Percentiles rank a stretch among this genome's conserved stretches.
Evolutionary conservation across 2,888 invertebrate genomes (phyloP).

Genomic region (Campoplex capitator): DNA sequence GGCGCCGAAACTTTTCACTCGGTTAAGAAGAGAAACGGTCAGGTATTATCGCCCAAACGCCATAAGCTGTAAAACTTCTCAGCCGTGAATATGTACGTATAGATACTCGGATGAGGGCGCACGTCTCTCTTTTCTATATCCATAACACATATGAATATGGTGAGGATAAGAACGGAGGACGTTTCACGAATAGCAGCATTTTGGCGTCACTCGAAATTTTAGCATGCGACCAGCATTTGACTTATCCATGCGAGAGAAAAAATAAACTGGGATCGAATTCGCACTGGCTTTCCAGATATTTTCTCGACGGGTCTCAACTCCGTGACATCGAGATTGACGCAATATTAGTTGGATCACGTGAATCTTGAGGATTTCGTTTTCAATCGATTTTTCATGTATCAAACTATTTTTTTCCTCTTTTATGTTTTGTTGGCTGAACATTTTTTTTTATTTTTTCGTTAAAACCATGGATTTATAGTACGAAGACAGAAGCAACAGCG

Average conservation of each 20-base stretch:
- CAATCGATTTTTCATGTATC: too few relatives aligned
- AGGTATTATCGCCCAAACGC: slow-evolving; percentile 47
- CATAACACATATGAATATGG: neutral
- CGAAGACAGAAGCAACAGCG: too few relatives aligned
- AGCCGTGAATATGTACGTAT: slow-evolving; percentile 6
- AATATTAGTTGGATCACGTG: neutral
- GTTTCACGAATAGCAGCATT: slow-evolving; percentile 3
- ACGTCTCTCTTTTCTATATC: neutral
- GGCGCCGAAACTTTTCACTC: slow-evolving; percentile 29
- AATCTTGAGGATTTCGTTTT: neutral
- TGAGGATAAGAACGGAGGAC: slow-evolving; percentile 6
- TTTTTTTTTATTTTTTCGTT: too few relatives aligned
- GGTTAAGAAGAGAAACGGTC: slow-evolving; percentile 30
- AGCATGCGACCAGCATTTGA: neutral
- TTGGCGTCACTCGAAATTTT: slow-evolving; percentile 21
- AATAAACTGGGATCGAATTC: neutral
- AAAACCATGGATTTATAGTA: too few relatives aligned
- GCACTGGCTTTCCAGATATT: neutral
- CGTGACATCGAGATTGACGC: neutral
- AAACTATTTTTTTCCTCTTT: too few relatives aligned
- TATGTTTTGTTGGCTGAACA: too few relatives aligned
- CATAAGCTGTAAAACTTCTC: slow-evolving; percentile 58
- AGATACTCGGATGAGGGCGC: neutral
- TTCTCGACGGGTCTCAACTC: neutral
- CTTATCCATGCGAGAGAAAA: neutral